Percentiles rank a stretch among this genome's conserved stretches.
Conservation (phyloP, 2,888 invertebrate genomes). For the Himalopsyche japonica region DNA sequence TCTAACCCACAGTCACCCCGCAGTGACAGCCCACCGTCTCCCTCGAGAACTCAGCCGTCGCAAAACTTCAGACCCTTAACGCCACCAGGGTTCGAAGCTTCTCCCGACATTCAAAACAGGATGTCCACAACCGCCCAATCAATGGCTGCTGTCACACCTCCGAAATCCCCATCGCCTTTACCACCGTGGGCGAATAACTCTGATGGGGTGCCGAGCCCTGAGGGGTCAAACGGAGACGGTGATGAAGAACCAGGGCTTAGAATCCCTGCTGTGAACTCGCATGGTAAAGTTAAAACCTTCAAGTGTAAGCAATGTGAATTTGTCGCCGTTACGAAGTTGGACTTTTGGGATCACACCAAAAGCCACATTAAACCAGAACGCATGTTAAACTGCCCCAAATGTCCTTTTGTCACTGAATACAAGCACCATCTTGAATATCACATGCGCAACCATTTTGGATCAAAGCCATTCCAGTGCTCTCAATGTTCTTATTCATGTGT, state of each 20-base stretch:
- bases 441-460: constrained; percentile 89
- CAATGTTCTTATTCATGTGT: constrained; percentile 90
- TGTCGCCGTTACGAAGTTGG: constrained; percentile 82
- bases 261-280: constrained; percentile 70
- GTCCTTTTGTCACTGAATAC: constrained; percentile 97
- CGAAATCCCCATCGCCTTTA: constrained; percentile 54
- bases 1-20: constrained; percentile 58
- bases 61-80: constrained; percentile 65
- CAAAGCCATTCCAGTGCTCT: constrained; percentile 93
- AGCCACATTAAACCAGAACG: constrained; percentile 94
- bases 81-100: constrained; percentile 61
- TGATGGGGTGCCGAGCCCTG: constrained; percentile 34
- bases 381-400: constrained; percentile 85
- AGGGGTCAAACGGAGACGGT: constrained; percentile 46
- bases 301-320: constrained; percentile 92
- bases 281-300: constrained; percentile 85
- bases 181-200: constrained; percentile 25
- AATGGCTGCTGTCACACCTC: constrained; percentile 54
- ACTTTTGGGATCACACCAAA: constrained; percentile 91
- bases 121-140: constrained; percentile 48
- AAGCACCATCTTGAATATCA: constrained; percentile 99
- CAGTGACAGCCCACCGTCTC: constrained; percentile 53
- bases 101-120: constrained; percentile 49
- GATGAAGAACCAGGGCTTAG: constrained; percentile 64
- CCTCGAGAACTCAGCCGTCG: constrained; percentile 48